These are phyloP conservation scores for Camponotus pennsylvanicus DNA, from an alignment of 1,140 invertebrate genomes.

Conservation along the genomic window DNA sequence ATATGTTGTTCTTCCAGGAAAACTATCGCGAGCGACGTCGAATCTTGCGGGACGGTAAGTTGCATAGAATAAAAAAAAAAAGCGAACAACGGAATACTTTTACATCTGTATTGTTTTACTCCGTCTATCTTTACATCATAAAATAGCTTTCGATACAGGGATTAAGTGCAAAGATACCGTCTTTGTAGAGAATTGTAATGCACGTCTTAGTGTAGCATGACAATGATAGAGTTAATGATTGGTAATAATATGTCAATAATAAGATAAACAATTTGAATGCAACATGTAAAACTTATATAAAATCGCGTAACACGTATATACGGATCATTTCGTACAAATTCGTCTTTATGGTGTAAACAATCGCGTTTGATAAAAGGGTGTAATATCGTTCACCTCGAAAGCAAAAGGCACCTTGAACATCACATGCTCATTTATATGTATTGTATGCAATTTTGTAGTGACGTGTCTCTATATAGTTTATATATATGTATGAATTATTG, in stretches of 20 bases:
- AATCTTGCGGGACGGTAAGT: conserved; percentile 18
- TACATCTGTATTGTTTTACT: conserved; percentile 79
- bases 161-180: conserved; percentile 74
- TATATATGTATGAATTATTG: conserved; percentile 78
- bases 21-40: conserved; percentile 29
- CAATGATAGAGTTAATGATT: neutral
- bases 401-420: conserved; percentile 41
- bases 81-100: conserved; percentile 47
- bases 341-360: neutral
- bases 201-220: neutral
- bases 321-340: neutral
- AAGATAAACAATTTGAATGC: neutral
- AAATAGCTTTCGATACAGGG: conserved; percentile 74
- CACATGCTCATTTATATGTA: conserved; percentile 37
- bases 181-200: conserved; percentile 59
- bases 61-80: conserved; percentile 39
- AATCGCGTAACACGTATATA: conserved; percentile 17
- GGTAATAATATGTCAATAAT: neutral
- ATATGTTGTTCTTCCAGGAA: conserved; percentile 70
- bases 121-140: conserved; percentile 77
- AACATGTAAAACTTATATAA: conserved; percentile 39
- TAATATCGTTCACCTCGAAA: conserved; percentile 23
- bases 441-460: conserved; percentile 59
- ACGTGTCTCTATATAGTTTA: conserved; percentile 42
- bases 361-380: neutral